A percentile compares a stretch with the other conserved stretches of the same genome.
Evolutionary conservation across 2,113 vertebrate genomes (phyloP).

Genomic region (Paradoxurus hermaphroditus): DNA sequence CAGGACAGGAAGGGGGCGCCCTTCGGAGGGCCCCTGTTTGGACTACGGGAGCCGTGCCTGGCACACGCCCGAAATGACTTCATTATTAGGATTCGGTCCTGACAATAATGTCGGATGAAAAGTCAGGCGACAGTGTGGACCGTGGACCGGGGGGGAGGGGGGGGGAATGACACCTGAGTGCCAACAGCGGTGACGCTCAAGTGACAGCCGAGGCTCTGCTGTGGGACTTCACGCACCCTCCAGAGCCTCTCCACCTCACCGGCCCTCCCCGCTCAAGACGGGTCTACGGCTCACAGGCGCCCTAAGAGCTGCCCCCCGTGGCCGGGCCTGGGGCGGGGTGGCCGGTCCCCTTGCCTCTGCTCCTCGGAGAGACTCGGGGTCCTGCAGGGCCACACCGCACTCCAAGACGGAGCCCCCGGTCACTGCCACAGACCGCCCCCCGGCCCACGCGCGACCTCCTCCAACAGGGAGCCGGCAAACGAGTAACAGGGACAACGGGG

Average conservation of each 20-base stretch:
- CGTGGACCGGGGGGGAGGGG: too few relatives aligned
- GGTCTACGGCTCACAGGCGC: too few relatives aligned
- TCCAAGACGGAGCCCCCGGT: not conserved
- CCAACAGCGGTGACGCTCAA: accelerated
- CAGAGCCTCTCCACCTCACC: not conserved
- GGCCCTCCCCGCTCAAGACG: not conserved
- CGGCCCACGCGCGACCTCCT: accelerated
- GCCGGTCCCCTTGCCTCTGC: accelerated
- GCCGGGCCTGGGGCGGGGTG: not conserved
- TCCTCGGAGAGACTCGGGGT: not conserved
- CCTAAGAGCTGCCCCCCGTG: accelerated
- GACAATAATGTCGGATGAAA: accelerated
- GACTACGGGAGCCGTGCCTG: not conserved
- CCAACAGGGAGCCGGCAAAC: too few relatives aligned
- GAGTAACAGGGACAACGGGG: not conserved
- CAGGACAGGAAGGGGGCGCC: accelerated
- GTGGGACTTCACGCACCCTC: not conserved
- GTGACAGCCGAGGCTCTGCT: accelerated
- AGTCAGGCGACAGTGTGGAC: accelerated
- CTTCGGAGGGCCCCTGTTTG: not conserved
- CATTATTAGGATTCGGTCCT: not conserved
- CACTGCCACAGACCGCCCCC: not conserved
- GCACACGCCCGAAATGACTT: accelerated
- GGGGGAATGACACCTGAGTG: accelerated
- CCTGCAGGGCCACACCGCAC: accelerated